Evolutionary conservation across 2,797 vertebrate genomes (phyloP).

Genomic region (Dallia pectoralis): DNA sequence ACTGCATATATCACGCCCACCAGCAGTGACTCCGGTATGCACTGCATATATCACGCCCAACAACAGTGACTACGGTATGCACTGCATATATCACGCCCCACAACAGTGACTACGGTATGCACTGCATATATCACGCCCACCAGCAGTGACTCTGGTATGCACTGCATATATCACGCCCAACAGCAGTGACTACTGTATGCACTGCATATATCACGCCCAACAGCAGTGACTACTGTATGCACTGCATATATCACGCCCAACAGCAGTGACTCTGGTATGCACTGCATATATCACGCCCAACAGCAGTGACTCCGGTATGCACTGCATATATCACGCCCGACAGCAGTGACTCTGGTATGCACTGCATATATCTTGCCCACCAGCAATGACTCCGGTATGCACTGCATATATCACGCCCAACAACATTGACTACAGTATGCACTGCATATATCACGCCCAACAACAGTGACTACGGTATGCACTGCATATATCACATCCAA

Average conservation of each 20-base stretch:
- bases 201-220: slow-evolving; percentile 43
- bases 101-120: slow-evolving; percentile 55
- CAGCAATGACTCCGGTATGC: slow-evolving; percentile 55
- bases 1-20: slow-evolving; percentile 43
- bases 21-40: slow-evolving; percentile 55
- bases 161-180: slow-evolving; percentile 43
- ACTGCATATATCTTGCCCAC: slow-evolving; percentile 41
- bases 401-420: slow-evolving; percentile 43
- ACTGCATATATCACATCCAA: slow-evolving; percentile 43
- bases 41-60: slow-evolving; percentile 43
- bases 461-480: slow-evolving; percentile 55
- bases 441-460: slow-evolving; percentile 43
- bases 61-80: slow-evolving; percentile 55
- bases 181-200: slow-evolving; percentile 55
- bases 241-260: slow-evolving; percentile 43
- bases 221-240: slow-evolving; percentile 55
- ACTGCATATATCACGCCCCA: slow-evolving; percentile 43
- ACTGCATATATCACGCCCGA: slow-evolving; percentile 43
- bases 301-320: slow-evolving; percentile 55
- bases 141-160: slow-evolving; percentile 55
- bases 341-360: slow-evolving; percentile 55
- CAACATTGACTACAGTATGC: slow-evolving; percentile 54
- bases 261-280: slow-evolving; percentile 55
- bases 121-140: slow-evolving; percentile 43
- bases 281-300: slow-evolving; percentile 43